Base-by-base conservation (phyloP, 2,888 invertebrate species). In the Nyleta sp. region DNA sequence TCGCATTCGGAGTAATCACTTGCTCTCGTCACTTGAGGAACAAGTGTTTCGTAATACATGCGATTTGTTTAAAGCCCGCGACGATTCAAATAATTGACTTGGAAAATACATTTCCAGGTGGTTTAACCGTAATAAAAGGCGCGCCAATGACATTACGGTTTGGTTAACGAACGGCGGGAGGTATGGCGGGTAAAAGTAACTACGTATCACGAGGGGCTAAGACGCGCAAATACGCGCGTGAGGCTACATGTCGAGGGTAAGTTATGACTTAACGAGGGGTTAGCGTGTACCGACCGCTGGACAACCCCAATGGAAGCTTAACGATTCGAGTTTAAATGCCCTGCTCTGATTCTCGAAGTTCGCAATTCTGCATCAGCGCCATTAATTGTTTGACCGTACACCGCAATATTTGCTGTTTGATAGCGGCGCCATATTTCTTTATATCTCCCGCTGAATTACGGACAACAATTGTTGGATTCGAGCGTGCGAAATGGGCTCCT, bases 241-340 rank as follows among this genome's bases (percentile, higher is more conserved):
- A 68, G 79, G 68, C 72, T 67, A 73, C 62, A 81, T 42, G 81
- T 78, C 76, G 85, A 87, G 86, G 86, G 87, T 89, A 88, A 90
- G 88, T 90, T 90, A 90, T 89, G 89, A 87, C 89, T 90, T 90
- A 90, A 90, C 90, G 90, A 90, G 90, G 87, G 87, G 87, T 89
- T 90, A 84, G 90, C 90, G 90, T 90, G 90, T 85, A 87, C 83
- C 72, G 60, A 62, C 82, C 82, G 83, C 83, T 84, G 85, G 85
- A 85, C 86, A 86, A 84, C 85, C 84, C 83, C 68, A 62, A 70
- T 82, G 85, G 83, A 87, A 87, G 88, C 88, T 88, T 84, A 84
- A 84, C 78, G 84, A 86, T 83, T 86, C 85, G 84, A 81, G 85
- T 88, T 88, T 87, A 87, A 89, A 87, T 85, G 86, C 83, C 80